A percentile compares a stretch with the other conserved stretches of the same genome.
phyloP scores from a whole-genome alignment of 1,140 invertebrate genomes.

The Arctopsyche grandis region DNA sequence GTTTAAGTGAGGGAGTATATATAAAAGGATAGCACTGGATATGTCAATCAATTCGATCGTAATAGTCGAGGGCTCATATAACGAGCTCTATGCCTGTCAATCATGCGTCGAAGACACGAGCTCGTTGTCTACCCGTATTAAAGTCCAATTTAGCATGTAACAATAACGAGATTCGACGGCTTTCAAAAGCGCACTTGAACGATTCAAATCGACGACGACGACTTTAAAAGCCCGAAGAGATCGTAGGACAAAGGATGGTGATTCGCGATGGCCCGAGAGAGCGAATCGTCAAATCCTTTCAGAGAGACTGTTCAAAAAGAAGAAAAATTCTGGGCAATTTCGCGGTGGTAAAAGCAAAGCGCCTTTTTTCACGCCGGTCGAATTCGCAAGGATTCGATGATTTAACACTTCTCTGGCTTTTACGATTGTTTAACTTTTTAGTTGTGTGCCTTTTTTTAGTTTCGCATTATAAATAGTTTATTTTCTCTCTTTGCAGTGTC shows the following conservation, averaged over 20 bases:
- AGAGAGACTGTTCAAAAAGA: neutral
- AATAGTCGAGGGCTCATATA: too few species aligned
- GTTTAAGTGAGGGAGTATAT: too few species aligned
- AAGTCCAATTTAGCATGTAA: too few species aligned
- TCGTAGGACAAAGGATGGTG: constrained; percentile 6
- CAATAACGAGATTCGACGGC: too few species aligned
- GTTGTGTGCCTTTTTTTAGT: neutral
- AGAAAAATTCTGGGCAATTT: neutral
- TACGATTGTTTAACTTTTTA: neutral
- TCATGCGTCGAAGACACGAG: too few species aligned
- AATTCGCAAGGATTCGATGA: neutral
- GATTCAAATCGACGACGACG: too few species aligned
- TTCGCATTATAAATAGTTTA: neutral
- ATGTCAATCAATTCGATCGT: too few species aligned
- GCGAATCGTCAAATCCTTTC: neutral
- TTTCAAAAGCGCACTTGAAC: too few species aligned
- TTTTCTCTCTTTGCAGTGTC: constrained; percentile 73
- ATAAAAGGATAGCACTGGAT: too few species aligned
- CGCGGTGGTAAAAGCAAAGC: constrained; percentile 8
- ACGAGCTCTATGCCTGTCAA: too few species aligned
- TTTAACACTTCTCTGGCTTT: constrained; percentile 7
- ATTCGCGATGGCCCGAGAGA: neutral
- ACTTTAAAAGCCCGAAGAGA: too few species aligned
- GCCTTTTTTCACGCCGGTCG: constrained; percentile 5
- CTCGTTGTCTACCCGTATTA: too few species aligned